Base-by-base conservation (phyloP, 23 tunicate genomes). In the Styela clava region DNA sequence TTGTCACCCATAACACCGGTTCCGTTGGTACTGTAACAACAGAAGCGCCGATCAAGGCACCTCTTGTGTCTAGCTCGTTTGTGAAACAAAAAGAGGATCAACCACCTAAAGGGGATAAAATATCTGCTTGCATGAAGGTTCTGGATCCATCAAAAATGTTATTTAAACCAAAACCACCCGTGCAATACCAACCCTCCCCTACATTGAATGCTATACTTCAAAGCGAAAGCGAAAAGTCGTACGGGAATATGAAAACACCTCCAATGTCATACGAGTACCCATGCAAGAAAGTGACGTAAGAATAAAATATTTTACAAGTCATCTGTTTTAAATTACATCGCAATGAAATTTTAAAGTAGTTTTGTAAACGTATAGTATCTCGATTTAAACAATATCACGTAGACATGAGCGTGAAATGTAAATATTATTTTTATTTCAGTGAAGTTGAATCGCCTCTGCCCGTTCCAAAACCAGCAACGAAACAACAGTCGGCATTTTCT, bases 71-170 rank as follows among this genome's bases (percentile, higher is more conserved):
- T n/a, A n/a, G n/a, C n/a, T n/a, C n/a, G n/a, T n/a, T n/a, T n/a
- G n/a, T n/a, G n/a, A n/a, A n/a, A n/a, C 56, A 44, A 44, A 44
- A 44, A 44, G 56, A 44, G 56, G 35, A 71, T 3, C 27, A 71
- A 18, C 34, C 77, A 3, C 35, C 77, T 2, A 18, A 33, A 7
- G 77, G 34, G 27, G 85, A 87, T 3, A 91, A 91, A 67, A 78
- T 91, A n/a, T 88, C 97, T 5, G 97, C 97, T 2, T 91, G 97
- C 61, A 31, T 91, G 69, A 91, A 86, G 34, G 64, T 91, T 23
- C 78, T 91, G 52, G 97, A 91, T 78, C 97, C 89, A 0, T 51
- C 82, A 3, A 85, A 78, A 33, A 84, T 85, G 31, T 61, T 36
- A 63, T 91, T 80, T 36, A 78, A 85, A 56, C 97, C 97, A 0